These are phyloP conservation scores for Umimayanthus chanpuru DNA, from an alignment of 92 coral and sea anemone species.

Conservation along the genomic window DNA sequence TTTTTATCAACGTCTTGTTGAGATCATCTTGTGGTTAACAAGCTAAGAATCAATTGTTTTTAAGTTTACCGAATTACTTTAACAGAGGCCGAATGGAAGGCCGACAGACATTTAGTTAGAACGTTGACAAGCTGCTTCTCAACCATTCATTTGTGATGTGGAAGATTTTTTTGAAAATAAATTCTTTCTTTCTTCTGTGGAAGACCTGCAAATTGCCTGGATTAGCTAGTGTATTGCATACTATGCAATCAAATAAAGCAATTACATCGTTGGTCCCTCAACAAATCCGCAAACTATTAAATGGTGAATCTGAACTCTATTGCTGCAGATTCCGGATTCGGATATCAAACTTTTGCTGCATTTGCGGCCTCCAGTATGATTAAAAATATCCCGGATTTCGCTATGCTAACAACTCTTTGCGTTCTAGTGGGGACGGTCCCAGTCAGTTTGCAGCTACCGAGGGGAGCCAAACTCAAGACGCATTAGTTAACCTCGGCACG, in stretches of 20 bases:
- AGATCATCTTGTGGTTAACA: no score
- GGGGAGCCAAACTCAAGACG: not conserved
- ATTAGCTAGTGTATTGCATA: not conserved
- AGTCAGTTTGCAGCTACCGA: not conserved
- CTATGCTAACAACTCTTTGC: not conserved
- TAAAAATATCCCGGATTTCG: not conserved
- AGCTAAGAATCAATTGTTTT: no score
- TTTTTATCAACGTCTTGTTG: no score
- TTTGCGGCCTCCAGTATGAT: not conserved
- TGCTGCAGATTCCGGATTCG: no score
- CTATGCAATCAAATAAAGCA: not conserved
- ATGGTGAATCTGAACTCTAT: no score
- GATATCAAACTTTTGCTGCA: not conserved
- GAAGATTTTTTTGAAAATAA: no score
- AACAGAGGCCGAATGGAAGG: no score
- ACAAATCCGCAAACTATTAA: not conserved
- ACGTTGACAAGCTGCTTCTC: no score
- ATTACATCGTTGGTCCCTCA: not conserved
- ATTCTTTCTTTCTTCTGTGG: not conserved
- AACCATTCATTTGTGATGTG: no score
- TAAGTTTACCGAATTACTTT: no score
- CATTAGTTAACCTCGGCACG: conserved; percentile 5
- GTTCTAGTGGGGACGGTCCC: not conserved
- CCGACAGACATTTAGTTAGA: no score
- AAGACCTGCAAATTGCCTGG: not conserved